Evolutionary conservation across 1,140 invertebrate species (phyloP).

Genomic region (Triops longicaudatus): DNA sequence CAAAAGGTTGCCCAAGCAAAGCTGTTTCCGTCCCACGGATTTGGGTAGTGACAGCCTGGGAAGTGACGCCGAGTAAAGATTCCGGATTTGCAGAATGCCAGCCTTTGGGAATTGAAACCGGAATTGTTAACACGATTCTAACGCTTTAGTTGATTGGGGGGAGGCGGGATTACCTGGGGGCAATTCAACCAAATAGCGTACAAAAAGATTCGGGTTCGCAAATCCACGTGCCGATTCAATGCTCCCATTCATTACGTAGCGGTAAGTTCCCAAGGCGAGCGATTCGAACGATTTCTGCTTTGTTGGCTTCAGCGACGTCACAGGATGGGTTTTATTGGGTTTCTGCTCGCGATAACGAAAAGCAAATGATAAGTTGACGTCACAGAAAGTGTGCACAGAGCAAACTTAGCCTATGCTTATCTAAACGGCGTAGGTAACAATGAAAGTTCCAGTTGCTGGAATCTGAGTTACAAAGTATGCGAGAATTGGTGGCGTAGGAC

Average conservation of each 20-base stretch:
- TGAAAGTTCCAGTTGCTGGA: no score
- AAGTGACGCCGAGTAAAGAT: background rate
- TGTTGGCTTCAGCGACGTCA: background rate
- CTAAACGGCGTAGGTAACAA: background rate
- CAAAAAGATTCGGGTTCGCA: background rate
- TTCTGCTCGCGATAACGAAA: background rate
- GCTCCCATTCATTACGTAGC: background rate
- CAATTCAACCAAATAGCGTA: background rate
- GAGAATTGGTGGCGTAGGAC: no score
- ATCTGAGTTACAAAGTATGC: no score
- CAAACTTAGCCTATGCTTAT: background rate
- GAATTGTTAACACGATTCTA: background rate
- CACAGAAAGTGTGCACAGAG: background rate
- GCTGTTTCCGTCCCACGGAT: background rate
- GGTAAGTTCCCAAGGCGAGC: background rate
- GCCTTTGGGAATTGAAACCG: background rate
- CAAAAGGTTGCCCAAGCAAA: background rate
- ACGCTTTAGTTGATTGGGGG: background rate
- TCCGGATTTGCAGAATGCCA: background rate
- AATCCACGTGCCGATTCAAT: background rate
- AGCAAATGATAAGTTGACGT: background rate
- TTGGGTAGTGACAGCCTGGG: background rate
- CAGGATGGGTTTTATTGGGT: background rate
- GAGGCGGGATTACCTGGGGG: background rate
- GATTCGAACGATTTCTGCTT: background rate